Conservation (phyloP, 2,797 vertebrate genomes). For the Melanogrammus aeglefinus region DNA sequence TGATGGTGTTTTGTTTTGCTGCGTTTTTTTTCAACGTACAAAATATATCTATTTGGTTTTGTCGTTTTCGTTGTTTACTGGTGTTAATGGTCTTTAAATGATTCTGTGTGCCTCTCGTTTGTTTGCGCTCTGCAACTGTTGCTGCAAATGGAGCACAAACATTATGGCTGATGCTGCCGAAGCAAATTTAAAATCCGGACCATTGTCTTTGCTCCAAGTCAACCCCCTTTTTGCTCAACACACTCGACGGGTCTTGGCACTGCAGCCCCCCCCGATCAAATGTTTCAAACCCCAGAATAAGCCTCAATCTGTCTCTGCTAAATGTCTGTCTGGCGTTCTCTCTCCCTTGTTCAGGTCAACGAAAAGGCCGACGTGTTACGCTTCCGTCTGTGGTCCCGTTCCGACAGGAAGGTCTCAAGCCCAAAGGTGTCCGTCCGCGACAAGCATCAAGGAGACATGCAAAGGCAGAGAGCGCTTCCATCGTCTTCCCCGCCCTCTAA, state of each 20-base stretch:
- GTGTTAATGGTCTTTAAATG: too few relatives aligned
- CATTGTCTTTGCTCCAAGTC: neutral
- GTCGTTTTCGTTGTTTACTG: neutral
- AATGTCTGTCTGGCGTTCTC: neutral
- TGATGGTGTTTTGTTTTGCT: neutral
- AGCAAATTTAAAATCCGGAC: neutral
- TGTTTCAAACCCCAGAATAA: neutral
- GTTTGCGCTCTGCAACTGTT: neutral
- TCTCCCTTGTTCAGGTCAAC: slow-evolving; percentile 59
- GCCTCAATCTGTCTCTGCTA: neutral
- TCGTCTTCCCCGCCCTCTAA: slow-evolving; percentile 39
- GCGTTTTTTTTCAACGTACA: too few relatives aligned
- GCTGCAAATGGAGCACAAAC: neutral
- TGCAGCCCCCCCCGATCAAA: neutral
- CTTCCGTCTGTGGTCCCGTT: slow-evolving; percentile 75
- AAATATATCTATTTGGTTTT: neutral
- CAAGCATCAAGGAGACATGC: slow-evolving; percentile 50
- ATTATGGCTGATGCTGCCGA: neutral
- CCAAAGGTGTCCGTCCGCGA: slow-evolving; percentile 37
- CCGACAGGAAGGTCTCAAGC: slow-evolving; percentile 57
- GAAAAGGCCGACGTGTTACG: slow-evolving; percentile 75
- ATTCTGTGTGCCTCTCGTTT: neutral
- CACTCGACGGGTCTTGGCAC: neutral
- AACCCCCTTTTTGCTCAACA: neutral
- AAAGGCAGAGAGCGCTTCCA: slow-evolving; percentile 60